phyloP scores from a whole-genome alignment of 2,888 invertebrate genomes.

The Oscheius sp. region DNA sequence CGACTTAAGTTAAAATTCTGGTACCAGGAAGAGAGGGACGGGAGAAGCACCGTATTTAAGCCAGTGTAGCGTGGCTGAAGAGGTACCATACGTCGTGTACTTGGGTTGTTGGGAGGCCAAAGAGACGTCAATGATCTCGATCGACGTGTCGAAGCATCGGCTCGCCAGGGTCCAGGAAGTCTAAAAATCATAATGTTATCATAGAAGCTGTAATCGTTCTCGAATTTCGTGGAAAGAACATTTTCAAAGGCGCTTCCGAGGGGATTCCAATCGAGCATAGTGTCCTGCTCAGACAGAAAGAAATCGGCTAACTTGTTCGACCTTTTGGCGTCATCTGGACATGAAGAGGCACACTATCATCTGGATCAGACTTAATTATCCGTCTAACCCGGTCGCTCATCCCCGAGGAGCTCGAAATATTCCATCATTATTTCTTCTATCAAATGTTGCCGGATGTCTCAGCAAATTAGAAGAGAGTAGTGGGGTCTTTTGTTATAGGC shows the following conservation, averaged over 20 bases:
- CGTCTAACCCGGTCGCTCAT: too few relatives aligned
- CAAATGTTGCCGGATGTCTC: too few relatives aligned
- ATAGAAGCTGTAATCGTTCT: background rate
- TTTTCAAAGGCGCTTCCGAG: background rate
- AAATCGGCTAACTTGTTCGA: background rate
- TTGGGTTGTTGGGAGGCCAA: slow-evolving; percentile 40
- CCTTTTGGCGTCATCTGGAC: too few relatives aligned
- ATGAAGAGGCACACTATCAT: too few relatives aligned
- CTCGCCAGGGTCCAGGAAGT: slow-evolving; percentile 48
- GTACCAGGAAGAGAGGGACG: slow-evolving; percentile 49
- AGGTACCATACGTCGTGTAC: background rate
- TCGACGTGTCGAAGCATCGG: slow-evolving; percentile 43
- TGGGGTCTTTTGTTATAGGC: too few relatives aligned
- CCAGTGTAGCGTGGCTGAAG: slow-evolving; percentile 41
- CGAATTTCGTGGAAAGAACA: background rate
- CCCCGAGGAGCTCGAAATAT: too few relatives aligned
- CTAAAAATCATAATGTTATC: slow-evolving; percentile 39
- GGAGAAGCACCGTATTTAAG: slow-evolving; percentile 46
- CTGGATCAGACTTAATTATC: too few relatives aligned
- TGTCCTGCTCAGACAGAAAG: slow-evolving; percentile 1
- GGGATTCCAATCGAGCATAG: background rate
- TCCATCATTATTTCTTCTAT: too few relatives aligned
- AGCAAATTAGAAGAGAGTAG: too few relatives aligned
- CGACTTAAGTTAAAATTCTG: slow-evolving; percentile 43
- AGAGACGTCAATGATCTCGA: slow-evolving; percentile 47